These are phyloP conservation scores for Zeugodacus cucurbitae DNA, from an alignment of 1,140 invertebrate species.

Conservation along the genomic window DNA sequence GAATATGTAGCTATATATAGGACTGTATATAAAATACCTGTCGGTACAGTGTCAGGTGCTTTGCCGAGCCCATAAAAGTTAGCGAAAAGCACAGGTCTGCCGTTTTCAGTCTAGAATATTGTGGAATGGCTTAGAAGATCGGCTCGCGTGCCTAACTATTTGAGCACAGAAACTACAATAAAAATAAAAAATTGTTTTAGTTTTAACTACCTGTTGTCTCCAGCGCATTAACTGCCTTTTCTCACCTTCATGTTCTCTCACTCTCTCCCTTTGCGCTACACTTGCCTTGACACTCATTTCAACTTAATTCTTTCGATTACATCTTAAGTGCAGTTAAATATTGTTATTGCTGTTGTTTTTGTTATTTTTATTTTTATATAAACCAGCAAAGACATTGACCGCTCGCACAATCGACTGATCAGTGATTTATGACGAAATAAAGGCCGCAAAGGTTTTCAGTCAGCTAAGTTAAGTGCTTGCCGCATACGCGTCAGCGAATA, in stretches of 20 bases:
- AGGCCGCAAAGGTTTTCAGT: neutral
- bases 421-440: neutral
- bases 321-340: neutral
- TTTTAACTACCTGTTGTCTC: neutral
- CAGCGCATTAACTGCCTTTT: neutral
- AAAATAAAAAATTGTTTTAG: too few species aligned
- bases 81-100: too few species aligned
- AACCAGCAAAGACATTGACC: neutral
- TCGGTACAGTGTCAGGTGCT: neutral
- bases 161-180: too few species aligned
- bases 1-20: neutral
- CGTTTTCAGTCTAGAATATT: neutral
- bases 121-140: neutral
- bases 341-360: neutral
- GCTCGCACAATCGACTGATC: neutral
- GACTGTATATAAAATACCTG: too few species aligned
- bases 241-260: neutral
- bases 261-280: neutral
- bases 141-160: too few species aligned
- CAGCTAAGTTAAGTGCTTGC: neutral
- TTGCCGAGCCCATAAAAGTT: neutral
- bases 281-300: neutral
- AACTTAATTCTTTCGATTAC: neutral
- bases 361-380: neutral
- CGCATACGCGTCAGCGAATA: neutral